phyloP scores from a whole-genome alignment of 1,140 invertebrate species.

The Alviniconcha marisindica region DNA sequence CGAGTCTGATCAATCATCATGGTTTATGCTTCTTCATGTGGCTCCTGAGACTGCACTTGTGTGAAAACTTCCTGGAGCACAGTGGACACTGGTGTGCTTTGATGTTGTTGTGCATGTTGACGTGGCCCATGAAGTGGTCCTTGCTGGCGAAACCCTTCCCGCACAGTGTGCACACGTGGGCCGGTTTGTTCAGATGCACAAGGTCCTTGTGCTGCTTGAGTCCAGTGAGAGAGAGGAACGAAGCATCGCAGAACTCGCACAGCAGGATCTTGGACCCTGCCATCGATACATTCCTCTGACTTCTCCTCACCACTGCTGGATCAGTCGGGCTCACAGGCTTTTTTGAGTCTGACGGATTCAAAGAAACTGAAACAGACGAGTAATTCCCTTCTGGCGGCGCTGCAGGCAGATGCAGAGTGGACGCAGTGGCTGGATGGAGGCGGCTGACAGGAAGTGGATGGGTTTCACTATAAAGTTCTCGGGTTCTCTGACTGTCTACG shows the following conservation, averaged over 20 bases:
- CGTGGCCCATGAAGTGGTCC: slow-evolving; percentile 30
- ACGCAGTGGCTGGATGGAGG: too few species aligned
- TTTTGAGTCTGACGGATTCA: too few species aligned
- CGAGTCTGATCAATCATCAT: too few species aligned
- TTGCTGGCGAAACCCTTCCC: slow-evolving; percentile 32
- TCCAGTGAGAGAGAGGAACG: background rate
- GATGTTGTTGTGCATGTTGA: slow-evolving; percentile 34
- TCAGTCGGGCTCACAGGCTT: too few species aligned
- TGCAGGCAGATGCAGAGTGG: too few species aligned
- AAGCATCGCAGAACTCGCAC: slow-evolving; percentile 22
- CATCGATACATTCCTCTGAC: too few species aligned
- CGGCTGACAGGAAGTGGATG: too few species aligned
- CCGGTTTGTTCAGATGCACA: slow-evolving; percentile 18
- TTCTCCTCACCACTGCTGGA: too few species aligned
- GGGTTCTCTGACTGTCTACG: too few species aligned
- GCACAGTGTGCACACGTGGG: slow-evolving; percentile 18
- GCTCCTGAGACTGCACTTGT: slow-evolving; percentile 11
- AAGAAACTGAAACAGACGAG: too few species aligned
- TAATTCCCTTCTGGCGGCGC: too few species aligned
- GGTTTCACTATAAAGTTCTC: too few species aligned
- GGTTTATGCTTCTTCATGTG: slow-evolving; percentile 28
- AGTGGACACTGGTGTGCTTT: slow-evolving; percentile 21
- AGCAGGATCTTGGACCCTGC: background rate
- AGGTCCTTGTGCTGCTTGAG: slow-evolving; percentile 15
- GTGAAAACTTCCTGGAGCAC: slow-evolving; percentile 6